Evolutionary conservation across 2,113 vertebrate genomes (phyloP).

Genomic region (Nycticorax nycticorax): DNA sequence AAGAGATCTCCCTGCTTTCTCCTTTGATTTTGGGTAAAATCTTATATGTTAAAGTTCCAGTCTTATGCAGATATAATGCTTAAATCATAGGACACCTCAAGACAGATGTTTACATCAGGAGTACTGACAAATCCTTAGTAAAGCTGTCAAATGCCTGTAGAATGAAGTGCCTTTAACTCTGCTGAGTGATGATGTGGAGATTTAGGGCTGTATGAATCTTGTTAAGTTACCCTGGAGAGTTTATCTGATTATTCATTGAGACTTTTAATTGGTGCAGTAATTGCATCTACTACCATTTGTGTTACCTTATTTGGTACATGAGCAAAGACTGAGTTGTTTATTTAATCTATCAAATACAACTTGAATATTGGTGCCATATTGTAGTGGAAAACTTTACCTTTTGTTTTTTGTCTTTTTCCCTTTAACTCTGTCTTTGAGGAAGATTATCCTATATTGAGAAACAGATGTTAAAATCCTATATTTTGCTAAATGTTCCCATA

Average conservation of each 20-base stretch:
- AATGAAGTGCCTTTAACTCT: slow-evolving; percentile 42
- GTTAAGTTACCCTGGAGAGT: slow-evolving; percentile 10
- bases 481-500: background rate
- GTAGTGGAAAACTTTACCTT: background rate
- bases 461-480: background rate
- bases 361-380: background rate
- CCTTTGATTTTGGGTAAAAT: background rate
- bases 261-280: slow-evolving; percentile 17
- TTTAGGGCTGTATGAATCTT: slow-evolving; percentile 30
- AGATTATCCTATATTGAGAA: background rate
- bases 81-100: slow-evolving; percentile 6
- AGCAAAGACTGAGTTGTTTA: background rate
- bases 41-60: background rate
- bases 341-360: slow-evolving; percentile 6
- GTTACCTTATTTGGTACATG: background rate
- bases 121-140: slow-evolving; percentile 33
- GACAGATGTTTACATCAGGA: background rate
- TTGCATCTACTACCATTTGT: slow-evolving; percentile 45
- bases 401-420: background rate
- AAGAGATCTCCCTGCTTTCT: background rate
- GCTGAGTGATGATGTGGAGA: slow-evolving; percentile 24
- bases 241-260: slow-evolving; percentile 48
- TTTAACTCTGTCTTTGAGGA: background rate
- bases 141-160: background rate
- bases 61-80: background rate